These are phyloP conservation scores for Chaetophractus vellerosus DNA, from an alignment of 2,797 vertebrate species.

Conservation along the genomic window DNA sequence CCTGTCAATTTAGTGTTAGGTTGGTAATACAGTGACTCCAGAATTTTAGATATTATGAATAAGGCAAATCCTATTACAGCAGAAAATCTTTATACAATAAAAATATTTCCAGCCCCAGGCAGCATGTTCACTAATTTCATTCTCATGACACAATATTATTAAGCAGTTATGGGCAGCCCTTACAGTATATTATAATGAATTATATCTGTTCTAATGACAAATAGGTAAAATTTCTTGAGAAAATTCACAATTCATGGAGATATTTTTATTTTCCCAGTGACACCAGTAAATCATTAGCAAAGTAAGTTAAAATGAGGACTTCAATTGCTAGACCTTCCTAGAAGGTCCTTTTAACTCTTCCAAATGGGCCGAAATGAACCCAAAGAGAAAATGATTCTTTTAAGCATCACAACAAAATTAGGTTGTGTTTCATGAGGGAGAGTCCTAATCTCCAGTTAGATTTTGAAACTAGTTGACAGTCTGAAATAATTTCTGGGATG, in stretches of 20 bases:
- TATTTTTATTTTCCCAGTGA: constrained; percentile 31
- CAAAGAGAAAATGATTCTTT: constrained; percentile 45
- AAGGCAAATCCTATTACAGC: constrained; percentile 67
- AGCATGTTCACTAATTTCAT: constrained; percentile 78
- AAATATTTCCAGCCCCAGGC: constrained; percentile 75
- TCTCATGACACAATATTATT: constrained; percentile 67
- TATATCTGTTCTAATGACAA: constrained; percentile 44
- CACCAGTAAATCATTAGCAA: constrained; percentile 53
- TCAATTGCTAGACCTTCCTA: not conserved
- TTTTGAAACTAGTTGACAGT: constrained; percentile 14
- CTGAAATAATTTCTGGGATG: constrained; percentile 53
- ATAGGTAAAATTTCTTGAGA: constrained; percentile 54
- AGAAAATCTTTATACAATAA: constrained; percentile 79
- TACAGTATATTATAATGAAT: constrained; percentile 45
- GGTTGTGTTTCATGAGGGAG: constrained; percentile 62
- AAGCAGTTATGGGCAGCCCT: constrained; percentile 22
- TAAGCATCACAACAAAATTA: not conserved
- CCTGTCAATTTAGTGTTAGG: constrained; percentile 39
- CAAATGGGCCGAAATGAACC: not conserved
- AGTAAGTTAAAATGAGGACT: not conserved
- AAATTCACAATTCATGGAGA: constrained; percentile 12
- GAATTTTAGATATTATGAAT: constrained; percentile 59
- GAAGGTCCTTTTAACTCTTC: constrained; percentile 27
- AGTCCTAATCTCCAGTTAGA: not conserved
- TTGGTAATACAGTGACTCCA: constrained; percentile 51